Base-by-base conservation (phyloP, 2,113 vertebrate species). In the Protomyctophum bolini region DNA sequence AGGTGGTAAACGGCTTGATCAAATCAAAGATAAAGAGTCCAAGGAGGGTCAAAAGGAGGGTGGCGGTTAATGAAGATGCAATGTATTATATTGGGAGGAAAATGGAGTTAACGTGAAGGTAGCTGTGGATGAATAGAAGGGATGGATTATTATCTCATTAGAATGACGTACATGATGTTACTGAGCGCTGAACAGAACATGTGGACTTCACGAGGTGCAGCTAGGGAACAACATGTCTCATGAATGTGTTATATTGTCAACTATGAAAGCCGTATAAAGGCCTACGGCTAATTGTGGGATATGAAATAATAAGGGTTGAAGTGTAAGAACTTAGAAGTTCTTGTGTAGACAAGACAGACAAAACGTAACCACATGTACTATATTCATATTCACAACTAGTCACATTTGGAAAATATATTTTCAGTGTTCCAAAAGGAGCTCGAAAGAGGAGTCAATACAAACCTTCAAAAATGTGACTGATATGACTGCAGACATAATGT, bases 321-420 rank as follows among this genome's bases (percentile, higher is more conserved):
- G 66, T 46, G 60, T 65, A 21, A 57, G n/a, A 6, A 54, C 6
- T 54, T 21, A 21, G 6, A 12, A 54, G 11, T 54, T 12, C 52
- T 12, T 68, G 74, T 68, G 74, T 70, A 72, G 85, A 86, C 63
- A 79, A 12, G 68, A 72, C 64, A 52, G 10, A n/a, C 12, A 41
- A 6, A 54, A 46, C 1, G n/a, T 41, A 41, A 41, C 3, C 3
- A n/a, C n/a, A n/a, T 41, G 5, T 41, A 6, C 33, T 41, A 41
- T 41, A 41, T 41, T 41, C 33, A 41, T 41, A 41, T 41, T 41
- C 33, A 41, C 33, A n/a, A n/a, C n/a, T 0, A 41, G 33, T 41
- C 33, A 41, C 33, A 41, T 41, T 41, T 41, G 33, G 33, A 41
- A 41, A 4, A 41, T 41, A 2, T 41, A 41, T 21, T 21, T 21